Percentiles rank a stretch among this genome's conserved stretches.
phyloP scores from a whole-genome alignment of 2,888 invertebrate species.

The Timema podura region DNA sequence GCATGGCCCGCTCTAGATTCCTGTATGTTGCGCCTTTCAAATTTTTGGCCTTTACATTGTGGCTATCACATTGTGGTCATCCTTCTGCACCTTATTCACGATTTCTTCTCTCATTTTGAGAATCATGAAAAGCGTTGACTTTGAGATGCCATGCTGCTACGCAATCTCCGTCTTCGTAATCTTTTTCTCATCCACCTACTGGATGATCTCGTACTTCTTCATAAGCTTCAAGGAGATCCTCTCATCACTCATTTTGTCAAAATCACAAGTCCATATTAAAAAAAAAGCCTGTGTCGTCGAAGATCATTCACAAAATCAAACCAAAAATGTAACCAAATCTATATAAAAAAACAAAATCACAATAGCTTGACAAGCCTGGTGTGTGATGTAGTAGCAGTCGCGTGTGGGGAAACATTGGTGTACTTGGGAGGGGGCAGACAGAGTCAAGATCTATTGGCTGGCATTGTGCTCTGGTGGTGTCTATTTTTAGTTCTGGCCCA shows the following conservation, averaged over 20 bases:
- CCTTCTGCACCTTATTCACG: background rate
- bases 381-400: too few species aligned
- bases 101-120: constrained; percentile 7
- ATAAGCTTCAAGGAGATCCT: background rate
- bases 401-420: too few species aligned
- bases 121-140: background rate
- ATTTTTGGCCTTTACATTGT: background rate
- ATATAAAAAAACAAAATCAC: background rate
- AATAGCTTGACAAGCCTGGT: too few species aligned
- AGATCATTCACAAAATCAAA: too few species aligned
- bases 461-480: too few species aligned
- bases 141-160: background rate
- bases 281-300: too few species aligned
- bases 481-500: too few species aligned
- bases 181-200: background rate
- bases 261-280: background rate
- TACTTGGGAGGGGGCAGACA: too few species aligned
- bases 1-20: background rate
- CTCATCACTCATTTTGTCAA: constrained; percentile 7
- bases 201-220: background rate
- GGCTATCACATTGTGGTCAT: background rate
- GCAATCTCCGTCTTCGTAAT: background rate
- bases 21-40: background rate
- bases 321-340: background rate
- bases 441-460: too few species aligned